Base-by-base conservation (phyloP, 2,113 vertebrate genomes). In the Arvicanthis niloticus region DNA sequence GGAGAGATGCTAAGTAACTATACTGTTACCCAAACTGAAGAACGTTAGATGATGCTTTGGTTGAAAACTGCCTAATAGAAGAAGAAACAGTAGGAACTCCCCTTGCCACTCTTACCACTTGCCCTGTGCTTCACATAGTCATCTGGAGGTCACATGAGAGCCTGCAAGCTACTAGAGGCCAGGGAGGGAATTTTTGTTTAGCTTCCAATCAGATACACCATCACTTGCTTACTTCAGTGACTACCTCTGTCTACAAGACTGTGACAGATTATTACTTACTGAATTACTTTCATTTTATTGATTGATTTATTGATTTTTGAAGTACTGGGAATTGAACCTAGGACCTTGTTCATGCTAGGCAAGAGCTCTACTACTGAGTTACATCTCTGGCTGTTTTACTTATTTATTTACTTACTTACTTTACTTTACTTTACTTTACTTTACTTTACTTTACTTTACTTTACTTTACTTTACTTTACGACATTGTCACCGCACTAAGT, bases 91-190 rank as follows among this genome's bases (percentile, higher is more conserved):
- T 2, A 21, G 40, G 67, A n/a, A 40, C 6, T 26, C 13, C 40
- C 42, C 42, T 80, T 56, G n/a, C 21, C 42, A 11, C 29, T 17
- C 48, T 51, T 40, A 11, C 6, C 77, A 7, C 37, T 13, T n/a
- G 45, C 24, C 22, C 9, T 9, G 29, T 4, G 3, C 19, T 24
- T 72, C 91, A 40, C 0, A 8, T 26, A 67, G 24, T 58, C 67
- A 0, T 16, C 70, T 19, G 86, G 87, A 92, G 67, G 5, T 22
- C 6, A 21, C 0, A 0, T 0, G 0, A 22, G 19, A 37, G 26
- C n/a, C 77, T 16, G 31, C 31, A 42, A 5, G 5, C 15, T 53
- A 5, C 24, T 0, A 1, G 3, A 24, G 26, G 16, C 37, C 22
- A 48, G 62, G 29, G 8, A 21, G 22, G 16, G 7, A 65, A 34